Evolutionary conservation across 2,797 vertebrate species (phyloP).

Genomic region (Pantherophis alleghaniensis): DNA sequence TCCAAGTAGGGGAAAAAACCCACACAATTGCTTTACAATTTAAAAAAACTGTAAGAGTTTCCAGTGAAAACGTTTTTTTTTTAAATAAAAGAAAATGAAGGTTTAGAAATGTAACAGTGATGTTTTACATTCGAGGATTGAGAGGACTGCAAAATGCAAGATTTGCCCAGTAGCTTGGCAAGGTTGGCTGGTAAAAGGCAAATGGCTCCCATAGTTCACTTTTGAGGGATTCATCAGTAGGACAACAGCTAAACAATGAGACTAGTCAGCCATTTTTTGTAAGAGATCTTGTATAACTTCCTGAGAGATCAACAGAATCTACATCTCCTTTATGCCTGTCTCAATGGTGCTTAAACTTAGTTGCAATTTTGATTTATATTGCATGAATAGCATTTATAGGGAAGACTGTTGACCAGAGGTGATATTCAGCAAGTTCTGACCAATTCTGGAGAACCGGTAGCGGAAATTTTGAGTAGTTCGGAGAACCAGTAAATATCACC

Average conservation of each 20-base stretch:
- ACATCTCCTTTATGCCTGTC: neutral
- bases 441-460: too few species aligned
- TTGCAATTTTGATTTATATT: neutral
- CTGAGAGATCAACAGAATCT: neutral
- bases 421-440: too few species aligned
- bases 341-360: neutral
- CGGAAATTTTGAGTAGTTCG: too few species aligned
- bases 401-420: neutral
- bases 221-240: neutral
- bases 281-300: neutral
- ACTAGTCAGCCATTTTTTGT: neutral
- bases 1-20: neutral
- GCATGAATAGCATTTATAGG: neutral
- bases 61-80: rapidly evolving
- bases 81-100: neutral
- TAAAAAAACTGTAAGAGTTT: neutral
- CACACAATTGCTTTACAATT: neutral
- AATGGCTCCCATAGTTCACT: neutral
- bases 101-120: neutral
- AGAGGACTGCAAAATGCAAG: neutral
- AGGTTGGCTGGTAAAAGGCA: neutral
- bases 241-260: neutral
- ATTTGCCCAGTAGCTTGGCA: neutral
- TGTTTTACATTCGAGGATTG: neutral
- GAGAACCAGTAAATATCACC: too few species aligned